phyloP scores from a whole-genome alignment of 2,797 vertebrate species.

The Capromys pilorides region DNA sequence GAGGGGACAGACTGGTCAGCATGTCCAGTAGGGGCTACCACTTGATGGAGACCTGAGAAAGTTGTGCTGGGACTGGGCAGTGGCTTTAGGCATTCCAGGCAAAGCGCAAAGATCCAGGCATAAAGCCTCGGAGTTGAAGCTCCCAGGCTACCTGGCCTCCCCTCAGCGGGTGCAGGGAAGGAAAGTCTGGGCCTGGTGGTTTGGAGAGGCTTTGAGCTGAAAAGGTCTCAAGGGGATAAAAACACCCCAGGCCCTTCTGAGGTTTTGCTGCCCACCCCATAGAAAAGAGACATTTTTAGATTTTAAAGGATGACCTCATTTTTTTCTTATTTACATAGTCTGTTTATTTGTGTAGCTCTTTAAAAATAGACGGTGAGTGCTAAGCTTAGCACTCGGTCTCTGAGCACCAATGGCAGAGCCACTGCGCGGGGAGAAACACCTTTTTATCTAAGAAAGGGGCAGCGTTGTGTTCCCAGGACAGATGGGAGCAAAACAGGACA shows the following conservation, averaged over 20 bases:
- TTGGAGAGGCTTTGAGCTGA: constrained; percentile 4
- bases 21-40: background rate
- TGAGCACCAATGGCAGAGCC: constrained; percentile 58
- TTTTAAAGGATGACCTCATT: constrained; percentile 80
- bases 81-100: background rate
- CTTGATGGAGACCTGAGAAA: background rate
- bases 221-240: constrained; percentile 38
- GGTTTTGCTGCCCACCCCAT: constrained; percentile 62
- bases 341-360: constrained; percentile 79
- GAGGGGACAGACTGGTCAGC: background rate
- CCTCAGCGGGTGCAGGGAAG: background rate
- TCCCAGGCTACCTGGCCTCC: background rate
- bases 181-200: background rate
- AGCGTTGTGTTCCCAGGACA: constrained; percentile 75
- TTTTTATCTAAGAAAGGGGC: constrained; percentile 79
- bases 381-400: constrained; percentile 75
- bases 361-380: constrained; percentile 77
- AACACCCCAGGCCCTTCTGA: constrained; percentile 63
- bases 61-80: background rate
- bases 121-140: constrained; percentile 11
- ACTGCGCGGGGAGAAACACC: constrained; percentile 71
- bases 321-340: constrained; percentile 80
- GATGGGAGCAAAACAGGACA: constrained; percentile 77
- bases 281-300: constrained; percentile 73
- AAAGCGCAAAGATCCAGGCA: constrained; percentile 51